These are phyloP conservation scores for Threskiornis aethiopicus DNA, from an alignment of 2,797 vertebrate genomes.

Conservation along the genomic window DNA sequence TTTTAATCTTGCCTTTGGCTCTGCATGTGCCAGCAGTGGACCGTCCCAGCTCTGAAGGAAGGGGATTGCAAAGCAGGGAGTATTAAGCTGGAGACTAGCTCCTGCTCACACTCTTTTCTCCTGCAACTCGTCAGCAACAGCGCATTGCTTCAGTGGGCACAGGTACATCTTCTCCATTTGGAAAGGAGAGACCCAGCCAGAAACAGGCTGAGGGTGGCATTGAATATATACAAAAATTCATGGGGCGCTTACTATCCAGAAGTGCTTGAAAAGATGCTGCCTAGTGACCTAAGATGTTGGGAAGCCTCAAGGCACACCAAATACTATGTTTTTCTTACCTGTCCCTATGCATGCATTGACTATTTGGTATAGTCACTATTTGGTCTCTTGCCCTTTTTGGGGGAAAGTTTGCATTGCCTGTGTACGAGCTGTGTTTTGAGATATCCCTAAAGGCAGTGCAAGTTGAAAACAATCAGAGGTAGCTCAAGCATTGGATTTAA, in stretches of 20 bases:
- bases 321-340: not conserved
- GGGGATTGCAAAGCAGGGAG: not conserved
- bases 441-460: not conserved
- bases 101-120: not conserved
- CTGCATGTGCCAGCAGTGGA: accelerated
- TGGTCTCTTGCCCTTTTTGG: not conserved
- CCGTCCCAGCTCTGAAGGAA: not conserved
- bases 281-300: not conserved
- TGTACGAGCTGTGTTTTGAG: not conserved
- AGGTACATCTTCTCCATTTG: not conserved
- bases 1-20: not conserved
- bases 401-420: not conserved
- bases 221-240: not conserved
- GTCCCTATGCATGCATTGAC: not conserved
- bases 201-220: not conserved
- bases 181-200: not conserved
- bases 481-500: not conserved
- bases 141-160: not conserved
- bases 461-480: not conserved
- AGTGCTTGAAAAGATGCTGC: not conserved
- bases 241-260: not conserved
- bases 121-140: not conserved
- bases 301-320: not conserved
- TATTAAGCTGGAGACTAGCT: not conserved
- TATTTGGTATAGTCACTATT: not conserved